phyloP scores from a whole-genome alignment of 2,797 vertebrate genomes.

The Pelochelys cantorii region DNA sequence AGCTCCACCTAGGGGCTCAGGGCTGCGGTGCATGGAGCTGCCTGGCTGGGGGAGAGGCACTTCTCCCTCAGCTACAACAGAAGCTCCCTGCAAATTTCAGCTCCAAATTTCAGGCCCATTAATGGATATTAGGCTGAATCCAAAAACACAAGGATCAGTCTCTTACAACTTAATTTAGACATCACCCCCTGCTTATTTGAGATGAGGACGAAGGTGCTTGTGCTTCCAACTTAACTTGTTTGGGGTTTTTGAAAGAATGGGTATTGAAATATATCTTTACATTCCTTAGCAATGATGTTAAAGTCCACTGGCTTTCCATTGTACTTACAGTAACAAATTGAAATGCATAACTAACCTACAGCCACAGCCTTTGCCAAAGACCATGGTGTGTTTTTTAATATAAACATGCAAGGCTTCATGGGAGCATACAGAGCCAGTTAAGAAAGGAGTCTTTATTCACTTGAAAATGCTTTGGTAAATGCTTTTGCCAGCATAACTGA shows the following conservation, averaged over 20 bases:
- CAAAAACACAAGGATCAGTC: not conserved
- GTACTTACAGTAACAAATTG: conserved; percentile 72
- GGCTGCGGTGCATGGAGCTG: too few species aligned
- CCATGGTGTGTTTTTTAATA: conserved; percentile 86
- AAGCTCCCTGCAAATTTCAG: not conserved
- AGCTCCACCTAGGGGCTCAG: too few species aligned
- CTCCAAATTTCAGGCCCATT: not conserved
- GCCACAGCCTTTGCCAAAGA: conserved; percentile 81
- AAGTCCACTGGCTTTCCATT: conserved; percentile 57
- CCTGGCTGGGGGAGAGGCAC: too few species aligned
- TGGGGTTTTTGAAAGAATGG: not conserved
- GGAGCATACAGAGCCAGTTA: conserved; percentile 76
- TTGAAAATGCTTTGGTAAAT: conserved; percentile 72
- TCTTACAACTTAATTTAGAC: not conserved
- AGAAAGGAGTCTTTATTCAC: conserved; percentile 81
- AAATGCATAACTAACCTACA: conserved; percentile 59
- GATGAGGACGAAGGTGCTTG: not conserved
- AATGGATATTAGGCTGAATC: not conserved
- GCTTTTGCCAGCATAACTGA: conserved; percentile 72
- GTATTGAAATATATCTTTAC: conserved; percentile 56
- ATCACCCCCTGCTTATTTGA: not conserved
- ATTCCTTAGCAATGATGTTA: conserved; percentile 49
- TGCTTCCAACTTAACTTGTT: not conserved
- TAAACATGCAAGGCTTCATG: conserved; percentile 78
- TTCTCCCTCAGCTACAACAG: too few species aligned